Conservation (phyloP, 1,140 invertebrate genomes). For the Zaprionus kolodkinae region DNA sequence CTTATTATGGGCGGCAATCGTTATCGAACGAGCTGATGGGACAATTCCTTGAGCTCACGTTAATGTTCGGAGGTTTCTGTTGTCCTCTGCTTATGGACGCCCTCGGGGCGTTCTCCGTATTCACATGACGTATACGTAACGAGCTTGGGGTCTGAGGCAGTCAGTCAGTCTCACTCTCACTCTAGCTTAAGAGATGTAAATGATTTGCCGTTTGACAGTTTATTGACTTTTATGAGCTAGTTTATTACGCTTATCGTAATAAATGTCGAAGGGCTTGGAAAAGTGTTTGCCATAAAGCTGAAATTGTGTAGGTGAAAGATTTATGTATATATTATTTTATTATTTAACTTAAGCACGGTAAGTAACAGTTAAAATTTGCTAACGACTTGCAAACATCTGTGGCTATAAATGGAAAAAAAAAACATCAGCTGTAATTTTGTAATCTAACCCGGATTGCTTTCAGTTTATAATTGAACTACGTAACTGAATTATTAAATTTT, state of each 20-base stretch:
- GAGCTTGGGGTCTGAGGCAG: background rate
- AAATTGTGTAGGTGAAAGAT: background rate
- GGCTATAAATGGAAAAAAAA: no score
- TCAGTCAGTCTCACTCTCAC: slow-evolving; percentile 20
- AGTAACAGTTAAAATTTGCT: no score
- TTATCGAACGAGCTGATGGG: slow-evolving; percentile 51
- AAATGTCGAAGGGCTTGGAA: background rate
- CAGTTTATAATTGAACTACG: background rate
- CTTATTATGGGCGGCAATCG: slow-evolving; percentile 67
- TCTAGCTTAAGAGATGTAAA: slow-evolving; percentile 64
- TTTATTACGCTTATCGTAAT: slow-evolving; percentile 54
- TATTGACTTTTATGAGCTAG: slow-evolving; percentile 77
- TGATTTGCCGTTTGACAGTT: slow-evolving; percentile 73
- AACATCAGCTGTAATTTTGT: no score
- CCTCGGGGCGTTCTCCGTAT: background rate
- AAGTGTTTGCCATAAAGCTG: background rate
- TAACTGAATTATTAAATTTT: background rate
- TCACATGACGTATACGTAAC: slow-evolving; percentile 42
- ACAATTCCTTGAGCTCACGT: slow-evolving; percentile 59
- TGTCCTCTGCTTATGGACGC: slow-evolving; percentile 6
- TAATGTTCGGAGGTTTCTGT: no score
- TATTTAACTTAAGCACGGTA: background rate
- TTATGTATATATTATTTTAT: background rate
- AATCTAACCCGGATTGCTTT: no score
- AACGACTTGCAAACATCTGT: no score